Conservation (phyloP, 2,888 invertebrate species). For the Rambutsinella grinnellia region DNA sequence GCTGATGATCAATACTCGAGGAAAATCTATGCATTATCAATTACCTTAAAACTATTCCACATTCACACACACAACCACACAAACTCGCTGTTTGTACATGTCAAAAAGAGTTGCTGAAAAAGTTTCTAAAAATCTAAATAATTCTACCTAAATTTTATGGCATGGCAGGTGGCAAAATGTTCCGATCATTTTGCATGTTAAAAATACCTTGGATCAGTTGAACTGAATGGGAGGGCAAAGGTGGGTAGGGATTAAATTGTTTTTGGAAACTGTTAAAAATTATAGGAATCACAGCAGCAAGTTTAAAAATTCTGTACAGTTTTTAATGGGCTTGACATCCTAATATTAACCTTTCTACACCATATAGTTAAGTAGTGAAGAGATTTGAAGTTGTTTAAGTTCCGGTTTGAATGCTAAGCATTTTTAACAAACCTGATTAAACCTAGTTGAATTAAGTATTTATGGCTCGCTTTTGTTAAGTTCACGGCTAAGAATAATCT, state of each 20-base stretch:
- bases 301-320: background rate
- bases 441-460: background rate
- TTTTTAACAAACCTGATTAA: too few relatives aligned
- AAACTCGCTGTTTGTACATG: constrained; percentile 18
- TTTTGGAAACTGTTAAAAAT: constrained; percentile 25
- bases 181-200: background rate
- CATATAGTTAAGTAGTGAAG: background rate
- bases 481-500: constrained; percentile 37
- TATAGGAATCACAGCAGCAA: constrained; percentile 54
- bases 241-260: background rate
- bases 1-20: too few relatives aligned
- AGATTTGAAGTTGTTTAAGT: background rate
- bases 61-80: background rate
- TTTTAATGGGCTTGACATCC: background rate
- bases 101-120: constrained; percentile 3
- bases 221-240: background rate
- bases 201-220: background rate
- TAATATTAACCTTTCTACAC: background rate
- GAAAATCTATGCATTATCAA: too few relatives aligned
- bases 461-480: constrained; percentile 48
- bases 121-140: background rate
- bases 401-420: background rate
- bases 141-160: background rate
- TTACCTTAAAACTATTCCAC: background rate
- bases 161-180: background rate